Evolutionary conservation across 2,113 vertebrate species (phyloP).

Genomic region (Onychostoma macrolepis): DNA sequence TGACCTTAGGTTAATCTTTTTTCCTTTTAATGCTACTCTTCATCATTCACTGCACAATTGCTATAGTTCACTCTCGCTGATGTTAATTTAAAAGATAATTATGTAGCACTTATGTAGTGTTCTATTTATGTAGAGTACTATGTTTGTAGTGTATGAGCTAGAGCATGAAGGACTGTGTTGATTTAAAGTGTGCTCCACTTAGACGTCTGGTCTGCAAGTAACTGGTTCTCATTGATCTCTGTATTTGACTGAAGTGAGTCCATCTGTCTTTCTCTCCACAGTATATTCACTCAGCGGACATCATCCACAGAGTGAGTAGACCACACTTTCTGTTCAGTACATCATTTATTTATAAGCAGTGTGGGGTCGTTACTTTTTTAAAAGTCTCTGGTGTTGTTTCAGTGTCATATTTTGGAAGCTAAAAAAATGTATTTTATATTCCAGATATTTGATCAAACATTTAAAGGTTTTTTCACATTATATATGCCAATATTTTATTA

Average conservation of each 20-base stretch:
- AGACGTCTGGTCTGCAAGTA: neutral
- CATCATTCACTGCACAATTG: neutral
- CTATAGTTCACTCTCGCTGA: neutral
- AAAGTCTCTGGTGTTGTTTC: neutral
- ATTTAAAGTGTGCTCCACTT: neutral
- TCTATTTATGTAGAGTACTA: no score
- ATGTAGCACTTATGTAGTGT: neutral
- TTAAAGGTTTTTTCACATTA: neutral
- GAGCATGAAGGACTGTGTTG: neutral
- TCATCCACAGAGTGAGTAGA: conserved; percentile 96
- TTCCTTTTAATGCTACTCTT: neutral
- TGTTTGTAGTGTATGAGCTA: neutral
- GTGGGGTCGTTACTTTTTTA: neutral
- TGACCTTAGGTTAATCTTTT: neutral
- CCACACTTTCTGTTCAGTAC: neutral
- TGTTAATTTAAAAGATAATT: neutral
- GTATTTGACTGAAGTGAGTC: conserved; percentile 2
- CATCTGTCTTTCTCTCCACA: conserved; percentile 69
- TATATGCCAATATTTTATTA: neutral
- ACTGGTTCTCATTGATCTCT: neutral
- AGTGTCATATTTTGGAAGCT: neutral
- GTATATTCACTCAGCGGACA: conserved; percentile 99
- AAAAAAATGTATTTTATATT: no score
- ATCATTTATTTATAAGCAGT: neutral
- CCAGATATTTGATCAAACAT: no score